A percentile compares a stretch with the other conserved stretches of the same genome.
phyloP scores from a whole-genome alignment of 1,140 invertebrate species.

The Brachionus asplanchnoidis region DNA sequence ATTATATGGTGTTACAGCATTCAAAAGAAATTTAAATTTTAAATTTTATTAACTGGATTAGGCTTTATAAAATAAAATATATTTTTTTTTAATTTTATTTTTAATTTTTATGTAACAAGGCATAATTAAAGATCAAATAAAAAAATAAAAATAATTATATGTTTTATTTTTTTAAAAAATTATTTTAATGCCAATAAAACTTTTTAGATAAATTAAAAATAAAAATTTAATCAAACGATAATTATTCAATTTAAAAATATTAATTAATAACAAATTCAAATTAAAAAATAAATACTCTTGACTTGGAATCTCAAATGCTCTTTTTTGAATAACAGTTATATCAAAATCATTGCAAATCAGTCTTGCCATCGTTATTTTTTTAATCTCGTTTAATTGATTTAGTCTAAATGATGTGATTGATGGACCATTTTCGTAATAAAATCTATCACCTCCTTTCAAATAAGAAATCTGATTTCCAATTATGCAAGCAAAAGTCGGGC shows the following conservation, averaged over 20 bases:
- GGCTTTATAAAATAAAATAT: too few relatives aligned
- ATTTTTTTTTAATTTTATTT: too few relatives aligned
- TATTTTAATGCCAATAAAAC: too few relatives aligned
- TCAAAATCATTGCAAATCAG: slow-evolving; percentile 17
- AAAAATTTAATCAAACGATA: not conserved
- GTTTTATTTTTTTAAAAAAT: too few relatives aligned
- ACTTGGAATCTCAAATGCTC: not conserved
- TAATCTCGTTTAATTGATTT: slow-evolving; percentile 5
- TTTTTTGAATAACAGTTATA: not conserved
- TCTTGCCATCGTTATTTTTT: not conserved
- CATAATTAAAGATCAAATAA: too few relatives aligned
- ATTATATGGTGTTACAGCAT: too few relatives aligned
- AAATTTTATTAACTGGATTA: too few relatives aligned
- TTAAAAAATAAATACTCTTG: not conserved
- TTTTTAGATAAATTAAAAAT: too few relatives aligned
- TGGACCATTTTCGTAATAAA: slow-evolving; percentile 74
- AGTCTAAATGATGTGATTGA: not conserved
- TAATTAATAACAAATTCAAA: too few relatives aligned
- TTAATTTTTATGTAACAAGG: too few relatives aligned
- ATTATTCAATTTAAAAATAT: not conserved
- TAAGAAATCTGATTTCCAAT: slow-evolving; percentile 87
- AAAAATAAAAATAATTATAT: too few relatives aligned
- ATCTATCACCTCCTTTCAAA: slow-evolving; percentile 80
- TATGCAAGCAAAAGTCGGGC: slow-evolving; percentile 91
- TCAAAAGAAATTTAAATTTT: too few relatives aligned